Evolutionary conservation across 2,888 invertebrate species (phyloP).

Genomic region (Cerastoderma edule): DNA sequence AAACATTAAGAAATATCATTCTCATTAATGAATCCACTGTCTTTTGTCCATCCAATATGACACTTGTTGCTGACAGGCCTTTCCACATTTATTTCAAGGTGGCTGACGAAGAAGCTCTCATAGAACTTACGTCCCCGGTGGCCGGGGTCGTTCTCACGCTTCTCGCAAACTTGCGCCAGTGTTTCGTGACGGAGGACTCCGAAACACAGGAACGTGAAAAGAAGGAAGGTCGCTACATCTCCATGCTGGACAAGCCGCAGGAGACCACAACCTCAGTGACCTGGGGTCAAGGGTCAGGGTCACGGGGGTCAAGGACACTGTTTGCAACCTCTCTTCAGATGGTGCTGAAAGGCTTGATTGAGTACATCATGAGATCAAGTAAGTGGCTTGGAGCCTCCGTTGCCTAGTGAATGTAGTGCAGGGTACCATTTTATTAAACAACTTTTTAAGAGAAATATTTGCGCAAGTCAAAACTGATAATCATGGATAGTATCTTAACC

Average conservation of each 20-base stretch:
- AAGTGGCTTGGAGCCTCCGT: conserved; percentile 84
- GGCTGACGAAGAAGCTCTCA: conserved; percentile 87
- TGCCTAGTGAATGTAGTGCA: no score
- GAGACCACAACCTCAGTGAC: conserved; percentile 45
- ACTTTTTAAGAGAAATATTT: no score
- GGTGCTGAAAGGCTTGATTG: conserved; percentile 88
- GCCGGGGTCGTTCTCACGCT: conserved; percentile 92
- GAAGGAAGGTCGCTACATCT: conserved; percentile 84
- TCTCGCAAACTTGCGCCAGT: conserved; percentile 89
- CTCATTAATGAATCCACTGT: no score
- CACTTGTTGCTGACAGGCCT: no score
- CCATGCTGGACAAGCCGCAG: conserved; percentile 85
- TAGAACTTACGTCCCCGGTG: conserved; percentile 91
- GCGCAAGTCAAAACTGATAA: no score
- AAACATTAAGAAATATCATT: no score
- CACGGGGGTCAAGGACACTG: conserved; percentile 77
- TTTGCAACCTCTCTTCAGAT: conserved; percentile 83
- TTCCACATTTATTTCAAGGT: no score
- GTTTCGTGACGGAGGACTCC: conserved; percentile 74
- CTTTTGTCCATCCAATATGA: no score
- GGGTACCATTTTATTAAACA: no score
- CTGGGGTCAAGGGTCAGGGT: conserved; percentile 72
- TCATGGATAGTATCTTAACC: no score
- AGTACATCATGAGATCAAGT: conserved; percentile 91
- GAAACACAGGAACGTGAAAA: conserved; percentile 44